Base-by-base conservation (phyloP, 2,888 invertebrate species). In the Oligia strigilis region DNA sequence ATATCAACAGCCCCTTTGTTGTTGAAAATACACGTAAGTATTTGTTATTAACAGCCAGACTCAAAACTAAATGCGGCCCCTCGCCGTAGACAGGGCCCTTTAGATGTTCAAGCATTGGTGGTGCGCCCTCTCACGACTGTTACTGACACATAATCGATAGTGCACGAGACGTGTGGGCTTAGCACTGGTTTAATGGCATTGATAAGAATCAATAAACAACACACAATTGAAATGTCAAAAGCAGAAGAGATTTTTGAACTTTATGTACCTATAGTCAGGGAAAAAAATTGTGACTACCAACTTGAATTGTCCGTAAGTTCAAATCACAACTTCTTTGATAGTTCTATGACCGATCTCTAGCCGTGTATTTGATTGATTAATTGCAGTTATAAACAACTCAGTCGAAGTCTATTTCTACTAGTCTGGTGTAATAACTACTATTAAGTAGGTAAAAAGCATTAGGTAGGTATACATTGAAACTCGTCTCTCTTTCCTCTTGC, bases 111-210 rank as follows among this genome's bases (percentile, higher is more conserved):
- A 87, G 83, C 75, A 77, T 83, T 87, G 87, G 83, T 91, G 86
- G 86, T 88, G 88, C 87, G 90, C 90, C 87, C 88, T 90, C 88
- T 89, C 86, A 86, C 78, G 85, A 78, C 88, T 92, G 92, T 85
- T 74, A 77, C 81, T 90, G 92, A 91, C 92, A 88, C 77, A 86
- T 90, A 92, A 92, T 92, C 92, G 85, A 92, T 92, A 92, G 81
- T 88, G 88, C 88, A 88, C 82, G 77, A 80, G 80, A 85, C 76
- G 80, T 80, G 87, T 80, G 80, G 86, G 80, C 86, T 82, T 81
- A 83, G 82, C 79, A 81, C 75, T 86, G 86, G 81, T 85, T 70
- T 78, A 83, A 79, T 87, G 52, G 85, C 71, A 77, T 67, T 78
- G 78, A 78, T 86, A 82, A 81, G 46, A 87, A 86, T 84, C 84